Evolutionary conservation across 2,888 invertebrate species (phyloP), one percentile per base, ranked within the genome.

Genomic region (Odontocolon sp.): DNA sequence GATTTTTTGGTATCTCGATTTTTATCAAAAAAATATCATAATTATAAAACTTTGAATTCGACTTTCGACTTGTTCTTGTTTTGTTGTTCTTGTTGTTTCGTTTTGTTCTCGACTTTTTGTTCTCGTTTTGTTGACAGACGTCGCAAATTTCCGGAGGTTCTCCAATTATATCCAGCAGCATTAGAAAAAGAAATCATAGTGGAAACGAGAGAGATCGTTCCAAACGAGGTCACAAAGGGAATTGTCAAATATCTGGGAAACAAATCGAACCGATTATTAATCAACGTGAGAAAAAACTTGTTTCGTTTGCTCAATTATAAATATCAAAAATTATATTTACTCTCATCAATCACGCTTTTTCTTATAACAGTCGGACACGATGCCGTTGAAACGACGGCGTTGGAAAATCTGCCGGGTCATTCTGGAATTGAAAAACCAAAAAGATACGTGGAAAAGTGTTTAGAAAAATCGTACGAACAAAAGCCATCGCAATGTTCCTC

Each of bases 341-440:
- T 54, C 21, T 36, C 11, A 38, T 40, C 18, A 23, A 16, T 52
- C 38, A 5, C 33, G 38, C 42, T 21, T 9, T 26, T 66, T 54
- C 23, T 38, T 36, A 18, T 47, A 66, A 47, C 69, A 78, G 59
- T 68, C 79, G 81, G 70, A 70, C 81, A 78, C 23, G 80, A 86
- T 47, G 84, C 81, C 9, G 68, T 84, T 26, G 89, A 90, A 77
- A 84, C 89, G 26, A 90, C 89, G 8, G 87, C 85, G 0, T 74
- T 87, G 26, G 88, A 89, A 80, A 87, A 85, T 78, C 83, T 90
- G 73, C 90, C 89, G 11, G 86, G 86, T 33, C 79, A 85, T 56
- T 79, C 77, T 23, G 36, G 66, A 4, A 80, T 72, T 6, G 63
- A 57, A 57, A 82, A 80, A 68, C n/a, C 36, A 5, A 36, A 66